These are phyloP conservation scores for Oreamnos americanus DNA, from an alignment of 2,113 vertebrate species.

Conservation along the genomic window DNA sequence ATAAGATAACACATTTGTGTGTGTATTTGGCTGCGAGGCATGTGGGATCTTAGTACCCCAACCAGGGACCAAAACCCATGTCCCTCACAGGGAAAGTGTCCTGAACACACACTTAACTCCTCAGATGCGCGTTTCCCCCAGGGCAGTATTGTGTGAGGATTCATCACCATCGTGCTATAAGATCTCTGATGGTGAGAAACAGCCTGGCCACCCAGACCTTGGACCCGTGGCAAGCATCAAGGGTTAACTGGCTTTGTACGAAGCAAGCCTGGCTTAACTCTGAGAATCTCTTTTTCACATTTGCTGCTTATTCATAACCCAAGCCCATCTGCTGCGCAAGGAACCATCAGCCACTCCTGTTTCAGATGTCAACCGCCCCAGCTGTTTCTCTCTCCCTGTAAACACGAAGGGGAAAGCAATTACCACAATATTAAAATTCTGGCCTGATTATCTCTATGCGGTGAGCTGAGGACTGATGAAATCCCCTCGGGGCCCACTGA, in stretches of 20 bases:
- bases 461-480: not conserved
- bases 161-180: not conserved
- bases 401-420: slow-evolving; percentile 34
- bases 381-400: slow-evolving; percentile 74
- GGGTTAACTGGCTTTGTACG: slow-evolving; percentile 52
- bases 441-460: slow-evolving; percentile 15
- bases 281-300: slow-evolving; percentile 58
- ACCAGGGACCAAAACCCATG: not conserved
- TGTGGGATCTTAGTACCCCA: not conserved
- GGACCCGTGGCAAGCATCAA: slow-evolving; percentile 12
- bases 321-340: slow-evolving; percentile 70
- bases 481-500: not conserved
- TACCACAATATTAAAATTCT: slow-evolving; percentile 50
- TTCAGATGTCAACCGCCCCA: slow-evolving; percentile 78
- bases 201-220: not conserved
- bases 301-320: slow-evolving; percentile 71
- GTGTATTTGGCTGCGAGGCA: not conserved
- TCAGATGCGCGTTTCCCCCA: not conserved
- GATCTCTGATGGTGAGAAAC: not conserved
- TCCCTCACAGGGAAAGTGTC: not conserved
- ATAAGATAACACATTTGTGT: not conserved
- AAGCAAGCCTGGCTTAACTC: slow-evolving; percentile 58
- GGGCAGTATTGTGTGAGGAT: not conserved
- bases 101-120: not conserved
- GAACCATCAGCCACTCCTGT: slow-evolving; percentile 70